Evolutionary conservation across 2,113 vertebrate species (phyloP).

Genomic region (Pandion haliaetus): DNA sequence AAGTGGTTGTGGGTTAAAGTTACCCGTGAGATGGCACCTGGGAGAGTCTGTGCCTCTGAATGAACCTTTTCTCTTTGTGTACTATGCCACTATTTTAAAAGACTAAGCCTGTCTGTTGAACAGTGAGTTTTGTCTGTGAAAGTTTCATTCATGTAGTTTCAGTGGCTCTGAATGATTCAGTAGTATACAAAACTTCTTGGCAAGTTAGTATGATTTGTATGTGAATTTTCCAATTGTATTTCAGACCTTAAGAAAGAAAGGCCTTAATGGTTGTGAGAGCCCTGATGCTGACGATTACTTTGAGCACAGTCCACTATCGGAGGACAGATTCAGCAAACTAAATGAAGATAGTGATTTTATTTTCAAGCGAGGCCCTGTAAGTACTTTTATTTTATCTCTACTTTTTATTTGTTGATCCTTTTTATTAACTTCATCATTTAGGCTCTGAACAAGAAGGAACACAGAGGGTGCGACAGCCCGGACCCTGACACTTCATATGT

Average conservation of each 20-base stretch:
- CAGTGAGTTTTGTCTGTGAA: conserved; percentile 40
- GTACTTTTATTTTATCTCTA: conserved; percentile 89
- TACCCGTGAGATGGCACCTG: not conserved
- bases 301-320: conserved; percentile 98
- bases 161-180: conserved; percentile 70
- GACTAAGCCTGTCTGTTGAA: conserved; percentile 8
- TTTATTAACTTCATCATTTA: conserved; percentile 98
- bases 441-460: conserved; percentile 99
- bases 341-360: conserved; percentile 99
- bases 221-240: conserved; percentile 99
- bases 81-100: not conserved
- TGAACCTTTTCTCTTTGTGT: conserved; percentile 3
- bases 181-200: conserved; percentile 62
- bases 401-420: conserved; percentile 98
- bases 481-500: conserved; percentile 99
- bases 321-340: conserved; percentile 99
- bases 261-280: conserved; percentile 99
- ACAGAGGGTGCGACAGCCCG: conserved; percentile 99
- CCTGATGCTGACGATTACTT: conserved; percentile 98
- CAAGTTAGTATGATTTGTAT: conserved; percentile 82
- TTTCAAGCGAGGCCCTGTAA: conserved; percentile 99
- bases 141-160: conserved; percentile 35
- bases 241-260: conserved; percentile 99
- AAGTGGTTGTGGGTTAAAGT: not conserved
- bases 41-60: not conserved